Evolutionary conservation across 2,113 vertebrate genomes (phyloP).

Genomic region (Rhinoptilus africanus): DNA sequence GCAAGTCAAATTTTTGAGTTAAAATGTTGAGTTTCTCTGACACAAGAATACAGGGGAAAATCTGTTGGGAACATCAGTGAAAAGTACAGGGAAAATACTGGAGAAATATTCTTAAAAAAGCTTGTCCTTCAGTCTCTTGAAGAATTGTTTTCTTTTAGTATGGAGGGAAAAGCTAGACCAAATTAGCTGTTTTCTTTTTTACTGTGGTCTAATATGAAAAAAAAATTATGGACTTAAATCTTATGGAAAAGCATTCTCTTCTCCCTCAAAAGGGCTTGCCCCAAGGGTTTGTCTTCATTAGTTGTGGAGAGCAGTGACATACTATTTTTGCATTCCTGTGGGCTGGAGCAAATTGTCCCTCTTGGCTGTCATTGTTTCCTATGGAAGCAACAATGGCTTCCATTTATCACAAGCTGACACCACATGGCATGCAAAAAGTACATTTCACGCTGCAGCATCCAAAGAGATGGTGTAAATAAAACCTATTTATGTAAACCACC

Average conservation of each 20-base stretch:
- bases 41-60: not conserved
- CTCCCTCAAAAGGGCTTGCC: not conserved
- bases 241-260: not conserved
- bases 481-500: not conserved
- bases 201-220: not conserved
- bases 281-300: conserved; percentile 15
- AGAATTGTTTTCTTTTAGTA: not conserved
- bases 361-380: conserved; percentile 61
- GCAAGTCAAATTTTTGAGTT: not conserved
- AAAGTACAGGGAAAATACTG: not conserved
- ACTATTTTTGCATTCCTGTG: conserved; percentile 38
- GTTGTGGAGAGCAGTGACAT: not conserved
- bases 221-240: not conserved
- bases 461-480: not conserved
- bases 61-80: not conserved
- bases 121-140: not conserved
- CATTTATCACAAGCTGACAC: conserved; percentile 56
- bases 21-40: not conserved
- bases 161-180: not conserved
- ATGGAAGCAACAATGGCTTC: conserved; percentile 30
- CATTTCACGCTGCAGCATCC: not conserved
- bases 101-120: not conserved
- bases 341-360: conserved; percentile 39
- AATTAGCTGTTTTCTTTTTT: not conserved
- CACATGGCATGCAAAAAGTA: not conserved